These are phyloP conservation scores for Didymodactylos carnosus DNA, from an alignment of 2,888 invertebrate genomes.

Conservation along the genomic window DNA sequence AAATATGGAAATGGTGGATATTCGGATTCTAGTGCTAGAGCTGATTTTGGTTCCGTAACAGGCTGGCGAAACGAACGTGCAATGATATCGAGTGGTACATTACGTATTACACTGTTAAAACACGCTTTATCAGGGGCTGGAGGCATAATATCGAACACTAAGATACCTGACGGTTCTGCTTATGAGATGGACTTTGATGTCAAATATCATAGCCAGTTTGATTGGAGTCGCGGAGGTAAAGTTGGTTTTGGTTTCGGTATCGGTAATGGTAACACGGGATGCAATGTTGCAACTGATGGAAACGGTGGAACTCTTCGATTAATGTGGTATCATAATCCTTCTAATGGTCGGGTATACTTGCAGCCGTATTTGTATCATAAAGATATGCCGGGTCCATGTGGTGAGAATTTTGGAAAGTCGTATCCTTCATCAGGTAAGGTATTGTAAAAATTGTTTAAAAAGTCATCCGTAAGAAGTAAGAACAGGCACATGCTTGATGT, in stretches of 20 bases:
- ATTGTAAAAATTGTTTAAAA: no score
- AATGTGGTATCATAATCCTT: not conserved
- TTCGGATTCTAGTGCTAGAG: not conserved
- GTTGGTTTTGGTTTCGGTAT: not conserved
- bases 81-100: not conserved
- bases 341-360: not conserved
- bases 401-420: not conserved
- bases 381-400: not conserved
- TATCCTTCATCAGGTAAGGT: not conserved
- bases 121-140: not conserved
- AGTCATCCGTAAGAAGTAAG: no score
- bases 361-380: not conserved
- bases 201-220: not conserved
- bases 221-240: not conserved
- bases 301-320: not conserved
- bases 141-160: not conserved
- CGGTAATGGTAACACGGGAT: not conserved
- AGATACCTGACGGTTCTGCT: not conserved
- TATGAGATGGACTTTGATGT: not conserved
- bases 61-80: not conserved
- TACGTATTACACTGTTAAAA: not conserved
- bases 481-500: no score
- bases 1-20: not conserved
- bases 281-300: not conserved
- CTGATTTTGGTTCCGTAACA: not conserved